phyloP scores from a whole-genome alignment of 2,113 vertebrate genomes.

The Gobiocypris rarus region DNA sequence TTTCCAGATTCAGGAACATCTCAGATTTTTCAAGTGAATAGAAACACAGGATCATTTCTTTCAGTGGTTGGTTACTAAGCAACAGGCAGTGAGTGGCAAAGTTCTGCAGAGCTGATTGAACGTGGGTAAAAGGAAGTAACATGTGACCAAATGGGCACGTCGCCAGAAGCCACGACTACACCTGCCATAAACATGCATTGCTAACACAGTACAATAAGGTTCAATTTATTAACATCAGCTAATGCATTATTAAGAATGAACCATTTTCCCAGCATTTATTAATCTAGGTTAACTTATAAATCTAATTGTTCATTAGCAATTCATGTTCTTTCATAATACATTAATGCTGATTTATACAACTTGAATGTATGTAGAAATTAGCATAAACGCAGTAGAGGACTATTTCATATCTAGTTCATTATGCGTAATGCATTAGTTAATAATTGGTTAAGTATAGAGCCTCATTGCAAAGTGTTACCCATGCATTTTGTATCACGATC shows the following conservation, averaged over 20 bases:
- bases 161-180: not conserved
- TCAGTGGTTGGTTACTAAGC: conserved; percentile 73
- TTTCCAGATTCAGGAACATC: conserved; percentile 16
- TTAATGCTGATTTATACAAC: not conserved
- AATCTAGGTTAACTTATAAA: not conserved
- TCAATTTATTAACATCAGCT: not conserved
- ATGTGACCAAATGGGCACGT: conserved; percentile 28
- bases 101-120: conserved; percentile 68
- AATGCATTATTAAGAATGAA: not conserved
- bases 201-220: not conserved
- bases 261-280: not conserved
- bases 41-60: conserved; percentile 62
- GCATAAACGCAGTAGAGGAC: not conserved
- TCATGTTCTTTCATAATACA: not conserved
- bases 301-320: not conserved
- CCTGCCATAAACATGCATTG: not conserved
- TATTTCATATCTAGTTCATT: not conserved
- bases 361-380: not conserved
- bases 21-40: conserved; percentile 48
- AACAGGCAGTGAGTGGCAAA: conserved; percentile 68
- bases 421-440: not conserved
- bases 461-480: not conserved
- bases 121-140: conserved; percentile 62
- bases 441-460: not conserved
- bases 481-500: not conserved